phyloP scores from a whole-genome alignment of 2,113 vertebrate species.

The Trogon surrucura region DNA sequence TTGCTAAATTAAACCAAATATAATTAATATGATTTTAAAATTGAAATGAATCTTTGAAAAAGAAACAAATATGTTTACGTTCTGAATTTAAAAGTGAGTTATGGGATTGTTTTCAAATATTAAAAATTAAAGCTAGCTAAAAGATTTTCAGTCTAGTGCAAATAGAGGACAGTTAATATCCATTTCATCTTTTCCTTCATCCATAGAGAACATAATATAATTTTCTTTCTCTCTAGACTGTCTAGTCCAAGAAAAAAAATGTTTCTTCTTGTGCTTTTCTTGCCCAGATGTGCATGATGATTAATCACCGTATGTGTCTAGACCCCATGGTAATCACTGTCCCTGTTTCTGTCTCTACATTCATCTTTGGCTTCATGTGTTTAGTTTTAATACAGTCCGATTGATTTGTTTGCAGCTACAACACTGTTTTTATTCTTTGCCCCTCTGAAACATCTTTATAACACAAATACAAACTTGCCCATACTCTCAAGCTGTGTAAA shows the following conservation, averaged over 20 bases:
- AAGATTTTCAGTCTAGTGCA: conserved; percentile 19
- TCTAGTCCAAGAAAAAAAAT: conserved; percentile 35
- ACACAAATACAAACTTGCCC: conserved; percentile 43
- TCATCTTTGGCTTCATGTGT: conserved; percentile 59
- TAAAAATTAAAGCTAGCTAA: not conserved
- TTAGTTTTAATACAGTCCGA: conserved; percentile 56
- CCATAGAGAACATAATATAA: not conserved
- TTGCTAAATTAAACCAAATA: not conserved
- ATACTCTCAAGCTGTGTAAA: conserved; percentile 34
- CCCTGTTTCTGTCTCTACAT: conserved; percentile 55
- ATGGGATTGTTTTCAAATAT: not conserved
- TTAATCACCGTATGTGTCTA: conserved; percentile 61
- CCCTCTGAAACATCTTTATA: conserved; percentile 29
- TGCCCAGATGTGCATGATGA: conserved; percentile 32
- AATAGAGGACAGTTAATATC: conserved; percentile 21
- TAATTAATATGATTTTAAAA: not conserved
- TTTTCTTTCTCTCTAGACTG: conserved; percentile 38
- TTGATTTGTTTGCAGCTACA: conserved; percentile 62
- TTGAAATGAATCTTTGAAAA: not conserved
- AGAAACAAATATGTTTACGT: not conserved
- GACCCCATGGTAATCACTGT: conserved; percentile 66
- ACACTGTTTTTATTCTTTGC: conserved; percentile 41
- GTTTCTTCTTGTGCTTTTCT: conserved; percentile 5
- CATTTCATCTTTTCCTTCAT: conserved; percentile 36
- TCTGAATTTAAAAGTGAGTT: not conserved